phyloP scores from a whole-genome alignment of 2,113 vertebrate genomes.

The Scytalopus superciliaris region DNA sequence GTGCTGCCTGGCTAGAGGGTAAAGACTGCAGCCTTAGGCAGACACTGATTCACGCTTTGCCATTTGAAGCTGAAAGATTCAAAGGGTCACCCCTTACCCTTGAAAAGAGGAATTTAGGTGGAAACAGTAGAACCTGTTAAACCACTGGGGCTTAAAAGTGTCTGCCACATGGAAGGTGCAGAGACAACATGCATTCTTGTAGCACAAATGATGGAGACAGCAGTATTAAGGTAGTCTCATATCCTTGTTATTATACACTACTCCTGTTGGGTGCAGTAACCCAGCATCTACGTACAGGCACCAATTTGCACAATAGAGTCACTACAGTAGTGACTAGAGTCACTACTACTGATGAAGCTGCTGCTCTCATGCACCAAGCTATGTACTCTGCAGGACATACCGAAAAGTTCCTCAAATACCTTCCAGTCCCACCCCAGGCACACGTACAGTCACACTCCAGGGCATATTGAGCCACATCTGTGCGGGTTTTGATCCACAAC shows the following conservation, averaged over 20 bases:
- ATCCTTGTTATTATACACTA: not conserved
- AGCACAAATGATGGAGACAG: not conserved
- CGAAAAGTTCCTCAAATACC: not conserved
- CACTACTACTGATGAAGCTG: not conserved
- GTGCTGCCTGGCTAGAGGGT: not conserved
- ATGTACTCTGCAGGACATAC: not conserved
- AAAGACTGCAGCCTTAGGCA: not conserved
- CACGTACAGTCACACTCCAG: not conserved
- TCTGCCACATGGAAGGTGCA: not conserved
- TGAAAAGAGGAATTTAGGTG: not conserved
- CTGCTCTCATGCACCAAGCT: not conserved
- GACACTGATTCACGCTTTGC: not conserved
- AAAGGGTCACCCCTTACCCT: not conserved
- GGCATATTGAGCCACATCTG: not conserved
- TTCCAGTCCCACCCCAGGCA: not conserved
- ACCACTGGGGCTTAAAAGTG: not conserved
- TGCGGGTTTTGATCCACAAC: not conserved
- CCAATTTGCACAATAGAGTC: not conserved
- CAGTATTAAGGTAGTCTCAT: not conserved
- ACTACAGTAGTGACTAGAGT: not conserved
- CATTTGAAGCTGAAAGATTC: not conserved
- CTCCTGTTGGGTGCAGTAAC: not conserved
- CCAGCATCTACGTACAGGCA: not conserved
- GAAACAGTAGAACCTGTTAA: not conserved
- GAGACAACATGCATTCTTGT: fast-evolving